Conservation (phyloP, 2,113 vertebrate genomes). For the Cromileptes altivelis region DNA sequence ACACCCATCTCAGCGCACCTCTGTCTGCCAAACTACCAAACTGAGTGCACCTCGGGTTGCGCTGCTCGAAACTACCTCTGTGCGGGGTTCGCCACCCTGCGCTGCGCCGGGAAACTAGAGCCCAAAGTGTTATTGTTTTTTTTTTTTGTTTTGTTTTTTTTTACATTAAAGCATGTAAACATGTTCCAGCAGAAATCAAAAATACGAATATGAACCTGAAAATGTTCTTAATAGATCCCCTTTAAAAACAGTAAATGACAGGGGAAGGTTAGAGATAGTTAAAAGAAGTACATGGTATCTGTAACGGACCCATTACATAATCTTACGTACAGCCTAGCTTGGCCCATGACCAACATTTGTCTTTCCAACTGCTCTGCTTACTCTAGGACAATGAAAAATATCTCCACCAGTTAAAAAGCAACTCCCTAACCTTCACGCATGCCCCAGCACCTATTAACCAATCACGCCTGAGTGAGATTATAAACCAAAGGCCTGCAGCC, state of each 20-base stretch:
- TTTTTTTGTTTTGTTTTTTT: too few relatives aligned
- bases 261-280: not conserved
- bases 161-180: too few relatives aligned
- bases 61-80: too few relatives aligned
- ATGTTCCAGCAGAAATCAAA: too few relatives aligned
- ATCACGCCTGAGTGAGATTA: slow-evolving; percentile 33
- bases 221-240: too few relatives aligned
- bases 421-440: slow-evolving; percentile 27
- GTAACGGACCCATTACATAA: not conserved
- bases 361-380: not conserved
- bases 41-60: too few relatives aligned
- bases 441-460: slow-evolving; percentile 49
- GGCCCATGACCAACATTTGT: not conserved
- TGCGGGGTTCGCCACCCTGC: too few relatives aligned
- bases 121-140: too few relatives aligned
- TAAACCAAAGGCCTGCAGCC: slow-evolving; percentile 30
- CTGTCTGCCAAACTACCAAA: too few relatives aligned
- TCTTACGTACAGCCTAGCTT: not conserved
- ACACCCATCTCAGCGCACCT: too few relatives aligned
- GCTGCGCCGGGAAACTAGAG: too few relatives aligned
- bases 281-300: not conserved
- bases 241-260: not conserved
- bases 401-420: not conserved
- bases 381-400: not conserved
- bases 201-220: too few relatives aligned